These are phyloP conservation scores for Formica selysi DNA, from an alignment of 1,140 invertebrate genomes.

Conservation along the genomic window DNA sequence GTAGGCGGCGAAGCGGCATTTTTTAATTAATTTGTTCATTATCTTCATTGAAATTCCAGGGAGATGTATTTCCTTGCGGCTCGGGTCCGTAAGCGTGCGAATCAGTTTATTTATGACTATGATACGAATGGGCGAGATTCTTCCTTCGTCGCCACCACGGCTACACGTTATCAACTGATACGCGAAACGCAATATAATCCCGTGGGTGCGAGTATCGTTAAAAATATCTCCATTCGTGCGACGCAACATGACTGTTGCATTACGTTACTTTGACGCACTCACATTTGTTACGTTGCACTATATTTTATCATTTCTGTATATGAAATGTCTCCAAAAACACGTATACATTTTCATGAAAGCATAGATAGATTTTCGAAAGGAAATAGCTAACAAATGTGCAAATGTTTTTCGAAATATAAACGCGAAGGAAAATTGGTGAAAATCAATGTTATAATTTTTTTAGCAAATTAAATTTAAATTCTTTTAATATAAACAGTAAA, in stretches of 20 bases:
- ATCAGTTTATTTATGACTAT: not conserved
- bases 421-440: no score
- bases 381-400: no score
- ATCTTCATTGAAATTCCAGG: not conserved
- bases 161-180: conserved; percentile 13
- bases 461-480: not conserved
- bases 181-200: conserved; percentile 17
- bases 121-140: not conserved
- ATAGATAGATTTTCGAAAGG: no score
- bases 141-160: not conserved
- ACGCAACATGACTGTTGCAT: not conserved
- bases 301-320: not conserved
- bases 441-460: no score
- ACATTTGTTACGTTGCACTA: not conserved
- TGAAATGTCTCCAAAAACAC: not conserved
- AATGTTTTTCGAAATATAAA: no score
- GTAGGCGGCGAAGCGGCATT: not conserved
- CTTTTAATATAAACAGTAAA: not conserved
- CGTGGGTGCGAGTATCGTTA: conserved; percentile 16
- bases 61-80: not conserved
- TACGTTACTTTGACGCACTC: conserved; percentile 11
- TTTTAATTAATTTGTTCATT: not conserved
- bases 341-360: not conserved
- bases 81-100: not conserved
- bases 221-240: conserved; percentile 3